Evolutionary conservation across 2,888 invertebrate genomes (phyloP), one percentile per base, ranked within the genome.

Genomic region (Dicyrtomina minuta): DNA sequence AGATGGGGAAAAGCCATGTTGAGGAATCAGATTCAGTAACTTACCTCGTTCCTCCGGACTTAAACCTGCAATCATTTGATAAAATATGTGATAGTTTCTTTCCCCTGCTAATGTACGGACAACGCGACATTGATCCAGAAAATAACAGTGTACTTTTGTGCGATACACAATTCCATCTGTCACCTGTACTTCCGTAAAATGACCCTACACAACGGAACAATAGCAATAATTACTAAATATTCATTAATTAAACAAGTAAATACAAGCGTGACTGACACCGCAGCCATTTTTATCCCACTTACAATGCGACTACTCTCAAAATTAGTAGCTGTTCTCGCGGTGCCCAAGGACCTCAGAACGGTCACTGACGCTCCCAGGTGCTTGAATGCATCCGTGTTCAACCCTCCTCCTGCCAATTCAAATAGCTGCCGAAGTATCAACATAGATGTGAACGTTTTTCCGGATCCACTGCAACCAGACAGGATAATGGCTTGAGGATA

Each of bases 31-130:
- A n/a, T n/a, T n/a, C n/a, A n/a, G n/a, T n/a, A n/a, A n/a, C n/a
- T 33, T 80, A 87, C 87, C 85, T 82, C 90, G 84, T 81, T 96
- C 96, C 77, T 96, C 95, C 66, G 88, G 84, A 53, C 90, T 88
- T 27, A 96, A 86, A 0, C 96, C 96, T 20, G 94, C 93, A 64
- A 93, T 83, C 89, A 96, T 90, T 85, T 96, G 95, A 84, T 96
- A 96, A 84, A 96, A 96, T 79, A 96, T 94, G 82, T 96, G 95
- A 83, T 94, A 96, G 84, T 96, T 96, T 81, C 93, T 93, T 84
- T 96, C 96, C 80, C 89, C 89, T 17, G 90, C 87, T 78, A 92
- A 85, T 24, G 93, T 92, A 44, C 89, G 87, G 76, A 94, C 93
- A 66, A 96, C 94, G 73, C 96, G 88, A 61, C 92, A 93, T 84